Evolutionary conservation across 2,888 invertebrate species (phyloP).

Genomic region (Odiellus spinosus): DNA sequence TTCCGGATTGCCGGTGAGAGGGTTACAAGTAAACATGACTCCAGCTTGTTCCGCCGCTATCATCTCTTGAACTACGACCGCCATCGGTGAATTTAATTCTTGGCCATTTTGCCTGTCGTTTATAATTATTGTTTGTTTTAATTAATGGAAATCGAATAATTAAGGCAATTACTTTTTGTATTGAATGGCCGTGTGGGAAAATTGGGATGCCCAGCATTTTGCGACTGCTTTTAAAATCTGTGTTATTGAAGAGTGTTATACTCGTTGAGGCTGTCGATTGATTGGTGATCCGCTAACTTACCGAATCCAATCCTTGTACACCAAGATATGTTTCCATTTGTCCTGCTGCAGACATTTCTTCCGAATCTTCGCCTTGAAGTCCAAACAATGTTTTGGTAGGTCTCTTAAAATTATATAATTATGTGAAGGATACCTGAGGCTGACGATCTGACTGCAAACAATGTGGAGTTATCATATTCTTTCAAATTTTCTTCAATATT

Average conservation of each 20-base stretch:
- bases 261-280: too few relatives aligned
- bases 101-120: slow-evolving; percentile 1
- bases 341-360: slow-evolving; percentile 62
- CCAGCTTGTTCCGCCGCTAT: slow-evolving; percentile 48
- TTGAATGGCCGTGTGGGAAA: slow-evolving; percentile 53
- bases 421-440: slow-evolving; percentile 31
- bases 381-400: too few relatives aligned
- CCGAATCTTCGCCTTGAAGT: slow-evolving; percentile 50
- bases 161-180: slow-evolving; percentile 37
- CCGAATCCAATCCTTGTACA: slow-evolving; percentile 32
- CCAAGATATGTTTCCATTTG: slow-evolving; percentile 66
- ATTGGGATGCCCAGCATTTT: slow-evolving; percentile 69
- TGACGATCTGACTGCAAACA: not conserved
- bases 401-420: too few relatives aligned
- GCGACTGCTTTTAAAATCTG: slow-evolving; percentile 33
- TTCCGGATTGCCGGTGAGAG: slow-evolving; percentile 49
- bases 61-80: slow-evolving; percentile 64
- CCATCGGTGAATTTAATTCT: slow-evolving; percentile 41
- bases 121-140: not conserved
- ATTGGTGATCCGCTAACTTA: too few relatives aligned
- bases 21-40: slow-evolving; percentile 65
- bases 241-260: too few relatives aligned
- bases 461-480: too few relatives aligned
- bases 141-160: too few relatives aligned
- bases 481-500: too few relatives aligned